Evolutionary conservation across 1,140 invertebrate species (phyloP).

Genomic region (Bathynomus jamesi): DNA sequence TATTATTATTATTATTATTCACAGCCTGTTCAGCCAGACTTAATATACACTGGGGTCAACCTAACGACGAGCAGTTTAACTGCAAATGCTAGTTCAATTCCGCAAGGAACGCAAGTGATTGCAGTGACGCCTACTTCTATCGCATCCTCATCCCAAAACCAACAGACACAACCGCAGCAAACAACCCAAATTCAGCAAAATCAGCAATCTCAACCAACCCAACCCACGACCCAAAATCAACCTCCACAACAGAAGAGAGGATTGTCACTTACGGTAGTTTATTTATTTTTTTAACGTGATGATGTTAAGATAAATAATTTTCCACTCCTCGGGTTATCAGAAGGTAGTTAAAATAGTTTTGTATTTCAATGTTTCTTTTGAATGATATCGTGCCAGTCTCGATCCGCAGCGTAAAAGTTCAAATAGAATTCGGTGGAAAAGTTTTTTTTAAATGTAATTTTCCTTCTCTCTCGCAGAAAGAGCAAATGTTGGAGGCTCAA

Average conservation of each 20-base stretch:
- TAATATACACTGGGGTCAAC: conserved; percentile 11
- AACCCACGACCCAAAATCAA: conserved; percentile 31
- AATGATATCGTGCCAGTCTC: too few species aligned
- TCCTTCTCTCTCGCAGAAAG: too few species aligned
- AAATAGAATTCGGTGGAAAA: too few species aligned
- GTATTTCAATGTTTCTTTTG: background rate
- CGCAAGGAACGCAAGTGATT: conserved; percentile 3
- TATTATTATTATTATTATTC: too few species aligned
- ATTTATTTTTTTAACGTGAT: conserved; percentile 36
- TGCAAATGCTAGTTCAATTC: conserved; percentile 4
- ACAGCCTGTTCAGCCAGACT: conserved; percentile 17
- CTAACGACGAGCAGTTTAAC: conserved; percentile 17
- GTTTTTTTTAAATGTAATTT: too few species aligned
- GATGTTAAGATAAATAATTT: too few species aligned
- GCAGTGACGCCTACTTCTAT: conserved; percentile 23
- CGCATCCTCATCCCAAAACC: conserved; percentile 15
- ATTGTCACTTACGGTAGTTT: conserved; percentile 67
- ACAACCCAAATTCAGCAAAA: conserved; percentile 14
- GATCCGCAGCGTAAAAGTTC: too few species aligned
- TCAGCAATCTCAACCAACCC: conserved; percentile 17
- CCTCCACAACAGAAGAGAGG: conserved; percentile 47
- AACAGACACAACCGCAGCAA: conserved; percentile 16
- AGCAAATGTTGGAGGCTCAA: conserved; percentile 93
- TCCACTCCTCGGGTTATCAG: too few species aligned
- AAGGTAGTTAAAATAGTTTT: conserved; percentile 46